Evolutionary conservation across 2,797 vertebrate genomes (phyloP).

Genomic region (Chaenodraco wilsoni): DNA sequence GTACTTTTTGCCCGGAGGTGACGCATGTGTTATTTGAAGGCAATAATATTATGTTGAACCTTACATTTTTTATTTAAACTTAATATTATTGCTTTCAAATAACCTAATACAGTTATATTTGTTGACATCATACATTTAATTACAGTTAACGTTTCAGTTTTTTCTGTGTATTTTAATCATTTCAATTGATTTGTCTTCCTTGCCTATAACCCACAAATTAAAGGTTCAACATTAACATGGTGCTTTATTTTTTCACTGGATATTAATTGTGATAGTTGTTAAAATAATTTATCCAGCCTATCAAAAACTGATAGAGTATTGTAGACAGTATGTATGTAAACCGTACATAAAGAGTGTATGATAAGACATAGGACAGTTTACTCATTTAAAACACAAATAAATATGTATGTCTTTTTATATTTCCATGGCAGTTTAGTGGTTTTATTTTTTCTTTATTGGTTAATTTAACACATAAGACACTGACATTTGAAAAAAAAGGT

Average conservation of each 20-base stretch:
- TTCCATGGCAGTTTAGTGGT: neutral
- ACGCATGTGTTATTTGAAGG: too few relatives aligned
- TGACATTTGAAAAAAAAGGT: neutral
- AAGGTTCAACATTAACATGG: neutral
- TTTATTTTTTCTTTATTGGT: neutral
- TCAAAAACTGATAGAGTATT: neutral
- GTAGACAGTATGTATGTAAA: too few relatives aligned
- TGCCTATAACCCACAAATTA: neutral
- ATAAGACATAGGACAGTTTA: neutral
- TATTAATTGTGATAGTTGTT: neutral
- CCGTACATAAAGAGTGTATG: too few relatives aligned
- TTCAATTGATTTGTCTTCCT: neutral
- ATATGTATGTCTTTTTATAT: neutral
- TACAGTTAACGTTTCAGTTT: too few relatives aligned
- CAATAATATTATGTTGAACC: too few relatives aligned
- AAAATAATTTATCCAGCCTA: neutral
- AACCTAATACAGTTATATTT: too few relatives aligned
- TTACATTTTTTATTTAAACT: too few relatives aligned
- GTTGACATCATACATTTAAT: too few relatives aligned
- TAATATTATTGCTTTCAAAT: too few relatives aligned
- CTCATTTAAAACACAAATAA: neutral
- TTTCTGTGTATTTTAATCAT: neutral
- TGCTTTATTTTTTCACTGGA: neutral
- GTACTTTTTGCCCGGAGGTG: too few relatives aligned
- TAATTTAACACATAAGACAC: neutral